Evolutionary conservation across 2,113 vertebrate species (phyloP).

Genomic region (Mustela nigripes): DNA sequence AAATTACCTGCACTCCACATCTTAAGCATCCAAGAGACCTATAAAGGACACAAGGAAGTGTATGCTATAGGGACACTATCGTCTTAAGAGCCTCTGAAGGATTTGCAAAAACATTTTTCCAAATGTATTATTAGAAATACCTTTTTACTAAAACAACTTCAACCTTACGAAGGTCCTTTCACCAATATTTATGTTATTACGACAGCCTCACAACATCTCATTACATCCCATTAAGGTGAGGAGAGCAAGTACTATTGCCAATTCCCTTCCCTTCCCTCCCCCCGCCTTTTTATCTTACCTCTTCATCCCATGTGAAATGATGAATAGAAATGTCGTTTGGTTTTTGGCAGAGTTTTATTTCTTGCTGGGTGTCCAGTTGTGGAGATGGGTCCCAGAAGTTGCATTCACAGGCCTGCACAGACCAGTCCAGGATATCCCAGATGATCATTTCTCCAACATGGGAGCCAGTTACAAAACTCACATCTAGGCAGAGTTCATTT

Average conservation of each 20-base stretch:
- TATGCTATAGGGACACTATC: background rate
- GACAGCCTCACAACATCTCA: background rate
- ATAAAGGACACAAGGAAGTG: background rate
- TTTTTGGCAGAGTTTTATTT: slow-evolving; percentile 93
- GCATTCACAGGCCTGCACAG: slow-evolving; percentile 90
- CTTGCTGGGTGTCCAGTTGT: slow-evolving; percentile 88
- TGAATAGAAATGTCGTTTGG: slow-evolving; percentile 94
- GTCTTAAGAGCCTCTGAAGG: background rate
- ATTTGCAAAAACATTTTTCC: background rate
- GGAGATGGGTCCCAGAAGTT: slow-evolving; percentile 92
- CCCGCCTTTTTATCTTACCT: slow-evolving; percentile 88
- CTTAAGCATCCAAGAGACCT: background rate
- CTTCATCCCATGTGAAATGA: slow-evolving; percentile 92
- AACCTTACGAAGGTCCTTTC: slow-evolving; percentile 11
- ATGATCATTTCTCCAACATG: slow-evolving; percentile 95
- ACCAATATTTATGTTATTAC: background rate
- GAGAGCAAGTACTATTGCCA: background rate
- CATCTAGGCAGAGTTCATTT: slow-evolving; percentile 84
- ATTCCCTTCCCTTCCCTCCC: too few relatives aligned
- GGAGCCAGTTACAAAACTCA: slow-evolving; percentile 94
- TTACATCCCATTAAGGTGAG: background rate
- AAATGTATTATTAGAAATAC: slow-evolving; percentile 28
- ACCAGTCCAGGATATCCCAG: slow-evolving; percentile 95
- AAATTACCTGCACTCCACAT: background rate
- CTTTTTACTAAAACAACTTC: background rate